Conservation (phyloP, 2,888 invertebrate species). For the Eupithecia centaureata region DNA sequence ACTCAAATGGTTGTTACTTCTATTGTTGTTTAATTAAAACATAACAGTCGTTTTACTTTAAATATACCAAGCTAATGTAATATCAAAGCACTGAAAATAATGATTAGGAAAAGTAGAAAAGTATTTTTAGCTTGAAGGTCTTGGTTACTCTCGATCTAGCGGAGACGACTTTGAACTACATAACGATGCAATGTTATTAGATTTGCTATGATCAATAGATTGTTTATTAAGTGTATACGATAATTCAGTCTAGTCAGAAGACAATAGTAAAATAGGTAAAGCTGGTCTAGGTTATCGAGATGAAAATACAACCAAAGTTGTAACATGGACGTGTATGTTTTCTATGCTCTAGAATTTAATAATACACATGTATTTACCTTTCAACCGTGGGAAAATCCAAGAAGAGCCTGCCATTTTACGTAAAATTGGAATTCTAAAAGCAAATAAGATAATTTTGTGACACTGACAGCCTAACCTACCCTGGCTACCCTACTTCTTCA, state of each 20-base stretch:
- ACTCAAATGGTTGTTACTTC: background rate
- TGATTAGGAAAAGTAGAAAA: constrained; percentile 43
- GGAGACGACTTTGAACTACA: constrained; percentile 61
- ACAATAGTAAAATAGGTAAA: background rate
- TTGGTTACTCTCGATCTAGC: constrained; percentile 62
- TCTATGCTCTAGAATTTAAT: background rate
- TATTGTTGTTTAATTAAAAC: background rate
- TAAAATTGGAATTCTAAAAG: constrained; percentile 47
- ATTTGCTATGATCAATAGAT: background rate
- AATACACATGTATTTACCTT: constrained; percentile 71
- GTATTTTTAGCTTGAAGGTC: constrained; percentile 80
- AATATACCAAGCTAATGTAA: background rate
- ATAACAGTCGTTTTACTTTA: background rate
- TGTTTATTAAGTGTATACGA: background rate
- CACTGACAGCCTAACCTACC: constrained; percentile 61
- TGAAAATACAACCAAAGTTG: constrained; percentile 26
- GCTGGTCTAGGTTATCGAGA: background rate
- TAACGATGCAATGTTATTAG: constrained; percentile 24
- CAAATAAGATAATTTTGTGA: constrained; percentile 62
- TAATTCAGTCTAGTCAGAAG: background rate
- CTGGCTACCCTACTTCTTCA: background rate
- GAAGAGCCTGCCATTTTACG: constrained; percentile 84
- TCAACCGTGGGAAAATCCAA: constrained; percentile 83
- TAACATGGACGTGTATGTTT: background rate
- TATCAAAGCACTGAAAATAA: background rate